Evolutionary conservation across 1,140 invertebrate genomes (phyloP).

Genomic region (Contarinia nasturtii): DNA sequence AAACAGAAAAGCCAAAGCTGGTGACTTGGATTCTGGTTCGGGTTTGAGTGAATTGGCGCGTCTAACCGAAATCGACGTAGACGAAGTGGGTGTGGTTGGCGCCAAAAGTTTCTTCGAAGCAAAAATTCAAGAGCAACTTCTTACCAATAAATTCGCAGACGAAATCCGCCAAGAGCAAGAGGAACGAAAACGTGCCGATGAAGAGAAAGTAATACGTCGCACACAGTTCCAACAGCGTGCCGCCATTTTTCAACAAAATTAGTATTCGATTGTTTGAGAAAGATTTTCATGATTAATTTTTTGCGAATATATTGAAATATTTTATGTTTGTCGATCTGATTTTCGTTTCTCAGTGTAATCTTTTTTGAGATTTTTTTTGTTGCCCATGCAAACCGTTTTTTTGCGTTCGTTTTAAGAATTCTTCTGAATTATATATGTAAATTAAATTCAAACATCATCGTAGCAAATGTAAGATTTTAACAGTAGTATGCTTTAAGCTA

Average conservation of each 20-base stretch:
- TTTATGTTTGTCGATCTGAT: background rate
- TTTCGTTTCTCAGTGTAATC: background rate
- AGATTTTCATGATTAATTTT: background rate
- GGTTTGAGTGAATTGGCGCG: slow-evolving; percentile 64
- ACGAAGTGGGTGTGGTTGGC: slow-evolving; percentile 71
- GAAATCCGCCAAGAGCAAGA: slow-evolving; percentile 77
- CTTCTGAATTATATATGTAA: background rate
- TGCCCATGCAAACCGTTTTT: background rate
- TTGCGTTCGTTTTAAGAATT: background rate
- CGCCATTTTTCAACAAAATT: slow-evolving; percentile 42
- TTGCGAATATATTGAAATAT: background rate
- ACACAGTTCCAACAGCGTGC: slow-evolving; percentile 68
- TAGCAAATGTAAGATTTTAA: background rate
- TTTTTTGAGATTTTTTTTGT: background rate
- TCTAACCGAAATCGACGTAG: slow-evolving; percentile 72
- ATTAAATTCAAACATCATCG: background rate
- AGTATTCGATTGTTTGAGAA: background rate
- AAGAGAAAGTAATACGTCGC: slow-evolving; percentile 52
- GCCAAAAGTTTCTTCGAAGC: slow-evolving; percentile 85
- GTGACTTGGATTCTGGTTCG: slow-evolving; percentile 60
- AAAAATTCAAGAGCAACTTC: slow-evolving; percentile 68
- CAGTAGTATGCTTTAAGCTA: background rate
- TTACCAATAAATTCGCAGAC: slow-evolving; percentile 66
- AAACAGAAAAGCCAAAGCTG: slow-evolving; percentile 55
- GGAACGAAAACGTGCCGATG: slow-evolving; percentile 54